These are phyloP conservation scores for Machimus atricapillus DNA, from an alignment of 2,888 invertebrate genomes.

Conservation along the genomic window DNA sequence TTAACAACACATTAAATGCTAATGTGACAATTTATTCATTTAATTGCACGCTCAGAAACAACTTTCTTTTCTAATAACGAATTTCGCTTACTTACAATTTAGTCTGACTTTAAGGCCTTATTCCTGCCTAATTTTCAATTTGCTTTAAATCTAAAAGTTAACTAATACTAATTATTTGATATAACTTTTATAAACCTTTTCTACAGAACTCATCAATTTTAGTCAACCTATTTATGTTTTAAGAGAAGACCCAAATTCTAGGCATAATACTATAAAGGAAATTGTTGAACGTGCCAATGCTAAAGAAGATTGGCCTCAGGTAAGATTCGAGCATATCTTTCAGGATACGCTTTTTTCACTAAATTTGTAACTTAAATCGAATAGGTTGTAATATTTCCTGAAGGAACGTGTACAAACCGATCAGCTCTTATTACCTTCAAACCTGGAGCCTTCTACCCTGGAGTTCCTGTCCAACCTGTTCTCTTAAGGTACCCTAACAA, in stretches of 20 bases:
- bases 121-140: not conserved
- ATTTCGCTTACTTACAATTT: slow-evolving; percentile 14
- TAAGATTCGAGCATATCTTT: slow-evolving; percentile 55
- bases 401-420: slow-evolving; percentile 96
- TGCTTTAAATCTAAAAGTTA: not conserved
- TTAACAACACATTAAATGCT: not conserved
- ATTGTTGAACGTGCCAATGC: slow-evolving; percentile 86
- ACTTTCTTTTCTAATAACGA: slow-evolving; percentile 41
- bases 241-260: slow-evolving; percentile 90
- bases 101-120: not conserved
- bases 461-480: slow-evolving; percentile 94
- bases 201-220: slow-evolving; percentile 86
- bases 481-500: slow-evolving; percentile 90
- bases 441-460: slow-evolving; percentile 93
- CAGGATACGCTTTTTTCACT: not conserved
- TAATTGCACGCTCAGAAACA: slow-evolving; percentile 4
- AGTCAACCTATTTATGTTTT: slow-evolving; percentile 95
- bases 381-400: slow-evolving; percentile 82
- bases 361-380: not conserved
- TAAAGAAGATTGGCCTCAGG: slow-evolving; percentile 88
- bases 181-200: slow-evolving; percentile 50
- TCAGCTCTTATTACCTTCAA: slow-evolving; percentile 89
- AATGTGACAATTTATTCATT: not conserved
- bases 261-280: slow-evolving; percentile 88
- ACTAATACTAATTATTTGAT: not conserved